These are phyloP conservation scores for Eucidaris tribuloides DNA, from an alignment of 35 echinoderm and acorn worm genomes.

Conservation along the genomic window DNA sequence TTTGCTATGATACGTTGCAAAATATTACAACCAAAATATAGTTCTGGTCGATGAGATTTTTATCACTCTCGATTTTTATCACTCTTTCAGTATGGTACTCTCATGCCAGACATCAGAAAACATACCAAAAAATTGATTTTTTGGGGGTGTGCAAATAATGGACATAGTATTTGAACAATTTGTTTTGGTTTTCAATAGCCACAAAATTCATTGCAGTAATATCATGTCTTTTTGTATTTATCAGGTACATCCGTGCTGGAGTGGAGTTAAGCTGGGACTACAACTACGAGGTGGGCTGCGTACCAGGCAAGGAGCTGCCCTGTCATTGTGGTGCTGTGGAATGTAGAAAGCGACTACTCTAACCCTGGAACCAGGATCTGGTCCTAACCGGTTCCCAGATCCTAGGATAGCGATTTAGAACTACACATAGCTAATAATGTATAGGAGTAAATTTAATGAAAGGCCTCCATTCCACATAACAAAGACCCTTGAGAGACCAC, in stretches of 20 bases:
- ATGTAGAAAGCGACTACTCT: conserved; percentile 77
- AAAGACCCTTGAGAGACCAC: too few relatives aligned
- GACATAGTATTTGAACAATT: not conserved
- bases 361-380: too few relatives aligned
- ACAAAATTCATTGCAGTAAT: not conserved
- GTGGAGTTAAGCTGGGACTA: conserved; percentile 96
- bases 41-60: too few relatives aligned
- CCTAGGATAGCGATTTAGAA: too few relatives aligned
- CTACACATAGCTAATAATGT: too few relatives aligned
- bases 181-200: not conserved
- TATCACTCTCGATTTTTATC: not conserved
- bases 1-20: too few relatives aligned
- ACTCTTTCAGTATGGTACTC: not conserved
- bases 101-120: not conserved
- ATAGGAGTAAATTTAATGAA: too few relatives aligned
- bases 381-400: too few relatives aligned
- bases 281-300: conserved; percentile 88
- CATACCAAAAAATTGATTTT: too few relatives aligned
- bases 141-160: not conserved
- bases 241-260: conserved; percentile 79
- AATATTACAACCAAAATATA: too few relatives aligned
- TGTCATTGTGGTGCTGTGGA: conserved; percentile 70
- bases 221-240: conserved; percentile 18
- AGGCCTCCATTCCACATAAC: too few relatives aligned
- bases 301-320: conserved; percentile 63